Base-by-base conservation (phyloP, 2,113 vertebrate genomes). In the Gorsachius goisagi region DNA sequence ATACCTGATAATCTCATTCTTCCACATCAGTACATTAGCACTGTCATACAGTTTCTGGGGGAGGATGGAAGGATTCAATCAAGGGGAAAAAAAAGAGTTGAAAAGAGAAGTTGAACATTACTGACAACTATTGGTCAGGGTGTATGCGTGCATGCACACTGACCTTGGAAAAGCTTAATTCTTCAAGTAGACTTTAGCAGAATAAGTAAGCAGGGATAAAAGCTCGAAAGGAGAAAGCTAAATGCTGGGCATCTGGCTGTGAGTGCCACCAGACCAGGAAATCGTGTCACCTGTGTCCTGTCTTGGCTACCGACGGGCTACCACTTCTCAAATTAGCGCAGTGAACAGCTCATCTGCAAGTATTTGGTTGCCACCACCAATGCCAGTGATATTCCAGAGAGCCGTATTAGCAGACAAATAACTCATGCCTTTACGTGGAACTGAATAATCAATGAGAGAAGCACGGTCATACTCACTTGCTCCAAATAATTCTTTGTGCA, bases 401-500 rank as follows among this genome's bases (percentile, higher is more conserved):
- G 59, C 32, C 9, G 2, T n/a, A 9, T 30, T 23, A 53, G 12
- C 60, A 24, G 23, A 15, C 56, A n/a, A 75, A 14, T 37, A 74
- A 24, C 56, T 83, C 17, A 0, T 2, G 23, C 37, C 56, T 63
- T 39, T 22, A 49, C 0, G 0, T 7, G 49, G 60, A 79, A 44
- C 44, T 17, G 26, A 52, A 1, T 2, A 17, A 39, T 11, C 33
- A 8, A 1, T 0, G 27, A 11, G 35, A 26, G 47, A 24, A 21
- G 71, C 62, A 7, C 0, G 2, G 32, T 1, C 7, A 1, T 39
- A 98, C 97, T 98, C 90, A 99, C 99, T 98, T 86, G 98, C 97
- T 93, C 99, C 98, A 97, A 99, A 99, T 32, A 98, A 59, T 82
- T 99, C 99, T 93, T 99, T 99, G 96, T 99, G 99, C 97, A 99